These are phyloP conservation scores for Diceros bicornis DNA, from an alignment of 2,797 vertebrate species.

Conservation along the genomic window DNA sequence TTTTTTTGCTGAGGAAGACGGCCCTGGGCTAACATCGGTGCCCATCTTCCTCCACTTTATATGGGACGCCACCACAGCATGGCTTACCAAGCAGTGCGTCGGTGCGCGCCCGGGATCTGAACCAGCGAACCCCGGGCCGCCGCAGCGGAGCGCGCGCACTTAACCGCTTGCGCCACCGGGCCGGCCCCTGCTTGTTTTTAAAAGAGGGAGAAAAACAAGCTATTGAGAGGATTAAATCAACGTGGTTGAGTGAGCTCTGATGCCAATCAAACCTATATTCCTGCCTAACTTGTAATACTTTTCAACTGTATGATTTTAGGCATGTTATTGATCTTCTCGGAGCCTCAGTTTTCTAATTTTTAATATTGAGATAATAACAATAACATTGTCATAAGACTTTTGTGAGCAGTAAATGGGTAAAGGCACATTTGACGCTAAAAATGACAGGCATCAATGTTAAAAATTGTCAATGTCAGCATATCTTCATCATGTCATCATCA, in stretches of 20 bases:
- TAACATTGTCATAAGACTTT: neutral
- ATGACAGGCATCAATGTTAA: neutral
- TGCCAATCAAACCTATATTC: neutral
- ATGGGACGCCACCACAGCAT: too few species aligned
- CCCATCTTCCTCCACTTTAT: too few species aligned
- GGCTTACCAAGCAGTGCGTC: too few species aligned
- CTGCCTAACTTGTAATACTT: neutral
- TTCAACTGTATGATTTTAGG: neutral
- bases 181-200: constrained; percentile 51
- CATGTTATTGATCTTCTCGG: neutral
- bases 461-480: neutral
- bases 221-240: constrained; percentile 13
- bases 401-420: neutral
- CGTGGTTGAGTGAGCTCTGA: neutral
- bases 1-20: too few species aligned
- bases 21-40: too few species aligned
- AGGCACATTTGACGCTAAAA: neutral
- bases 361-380: neutral
- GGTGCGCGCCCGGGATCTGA: too few species aligned
- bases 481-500: neutral
- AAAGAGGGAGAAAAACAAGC: neutral
- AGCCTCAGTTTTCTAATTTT: neutral
- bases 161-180: too few species aligned
- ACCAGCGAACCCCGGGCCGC: too few species aligned
- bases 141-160: too few species aligned